A percentile compares a stretch with the other conserved stretches of the same genome.
Evolutionary conservation across 2,888 invertebrate genomes (phyloP).

Genomic region (Ectemnius cavifrons): DNA sequence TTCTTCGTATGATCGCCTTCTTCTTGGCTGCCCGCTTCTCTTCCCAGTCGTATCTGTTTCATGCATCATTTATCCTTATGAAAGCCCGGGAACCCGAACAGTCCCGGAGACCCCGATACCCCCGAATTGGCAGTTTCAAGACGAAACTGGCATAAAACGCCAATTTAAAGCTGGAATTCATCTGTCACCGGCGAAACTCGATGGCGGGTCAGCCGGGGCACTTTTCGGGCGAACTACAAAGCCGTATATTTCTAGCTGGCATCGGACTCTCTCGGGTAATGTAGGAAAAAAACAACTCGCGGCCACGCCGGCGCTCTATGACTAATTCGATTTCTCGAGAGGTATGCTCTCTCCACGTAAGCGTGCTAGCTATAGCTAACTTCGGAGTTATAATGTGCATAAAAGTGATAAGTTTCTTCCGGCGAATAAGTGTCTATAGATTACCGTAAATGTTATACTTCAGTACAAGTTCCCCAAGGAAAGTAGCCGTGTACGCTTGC

Average conservation of each 20-base stretch:
- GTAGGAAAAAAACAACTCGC: conserved; percentile 23
- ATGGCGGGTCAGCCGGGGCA: conserved; percentile 3
- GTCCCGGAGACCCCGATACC: background rate
- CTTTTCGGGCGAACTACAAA: conserved; percentile 11
- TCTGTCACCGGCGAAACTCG: background rate
- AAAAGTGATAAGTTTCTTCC: conserved; percentile 56
- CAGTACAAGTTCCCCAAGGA: conserved; percentile 53
- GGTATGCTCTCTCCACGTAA: conserved; percentile 26
- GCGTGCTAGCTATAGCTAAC: conserved; percentile 48
- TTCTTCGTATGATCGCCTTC: conserved; percentile 18
- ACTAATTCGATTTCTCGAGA: conserved; percentile 37
- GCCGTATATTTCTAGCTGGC: conserved; percentile 24
- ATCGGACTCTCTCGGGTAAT: conserved; percentile 27
- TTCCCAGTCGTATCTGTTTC: conserved; percentile 40
- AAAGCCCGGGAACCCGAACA: background rate
- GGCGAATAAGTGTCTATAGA: conserved; percentile 53
- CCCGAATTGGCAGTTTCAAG: background rate
- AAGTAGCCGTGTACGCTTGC: conserved; percentile 19
- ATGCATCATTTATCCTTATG: conserved; percentile 39
- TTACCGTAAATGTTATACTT: conserved; percentile 48
- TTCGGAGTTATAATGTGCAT: conserved; percentile 45
- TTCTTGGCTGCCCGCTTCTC: background rate
- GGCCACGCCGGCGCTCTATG: conserved; percentile 16
- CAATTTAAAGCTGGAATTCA: background rate
- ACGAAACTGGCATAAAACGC: background rate